Evolutionary conservation across 1,140 invertebrate species (phyloP), one percentile per base, ranked within the genome.

Genomic region (Teleopsis dalmanni): DNA sequence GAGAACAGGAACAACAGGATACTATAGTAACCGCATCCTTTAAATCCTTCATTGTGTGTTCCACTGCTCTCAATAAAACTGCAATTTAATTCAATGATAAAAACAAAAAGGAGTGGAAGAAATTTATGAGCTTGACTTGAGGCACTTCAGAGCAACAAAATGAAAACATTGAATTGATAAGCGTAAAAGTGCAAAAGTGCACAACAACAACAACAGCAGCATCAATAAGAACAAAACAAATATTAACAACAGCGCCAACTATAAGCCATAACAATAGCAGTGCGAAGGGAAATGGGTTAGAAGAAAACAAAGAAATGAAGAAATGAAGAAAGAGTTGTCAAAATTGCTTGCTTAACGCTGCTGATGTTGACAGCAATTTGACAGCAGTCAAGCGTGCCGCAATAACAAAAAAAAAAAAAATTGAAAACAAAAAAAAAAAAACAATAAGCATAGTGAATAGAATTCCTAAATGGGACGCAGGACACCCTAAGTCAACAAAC

Each of bases 281-380:
- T 31, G 5, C 0, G 16, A 31, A 4, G 9, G 27, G 26, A 29
- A 8, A 16, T 19, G 7, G 27, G 7, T 16, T 5, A 11, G 9
- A 9, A 11, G 21, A 43, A 16, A 40, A 40, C 5, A 40, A 10
- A 4, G 26, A 8, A 5, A 11, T 27, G 21, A 0, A 3, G 26
- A 10, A 21, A 3, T n/a, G 7, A 19, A n/a, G 11, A 14, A 16
- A 29, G 27, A 18, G n/a, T 43, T 43, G 41, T 43, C 26, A 43
- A 43, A 43, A 29, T 43, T 29, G n/a, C n/a, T n/a, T 27, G 41
- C 14, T 43, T 25, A 43, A 27, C 41, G 27, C 27, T 25, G 26
- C 41, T n/a, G n/a, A 43, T 43, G 41, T 31, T 43, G 41, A 43
- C 41, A 43, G 41, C 41, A 43, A 43, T 43, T 43, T 43, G 41